Percentiles rank a stretch among this genome's conserved stretches.
Conservation (phyloP, 2,888 invertebrate species). For the Yponomeuta cagnagella region DNA sequence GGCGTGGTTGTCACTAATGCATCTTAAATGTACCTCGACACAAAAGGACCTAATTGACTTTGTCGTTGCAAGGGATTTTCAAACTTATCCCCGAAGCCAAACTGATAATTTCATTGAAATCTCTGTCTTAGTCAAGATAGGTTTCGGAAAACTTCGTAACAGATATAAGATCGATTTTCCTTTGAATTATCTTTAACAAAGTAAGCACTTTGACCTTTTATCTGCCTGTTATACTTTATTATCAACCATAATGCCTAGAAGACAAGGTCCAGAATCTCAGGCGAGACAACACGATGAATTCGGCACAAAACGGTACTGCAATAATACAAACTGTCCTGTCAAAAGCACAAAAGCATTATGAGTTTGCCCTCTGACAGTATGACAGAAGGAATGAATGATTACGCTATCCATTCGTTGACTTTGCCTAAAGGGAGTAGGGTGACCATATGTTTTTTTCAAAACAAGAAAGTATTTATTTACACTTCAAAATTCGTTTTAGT, state of each 20-base stretch:
- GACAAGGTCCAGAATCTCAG: neutral
- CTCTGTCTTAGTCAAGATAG: neutral
- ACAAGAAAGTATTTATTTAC: neutral
- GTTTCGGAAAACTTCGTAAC: neutral
- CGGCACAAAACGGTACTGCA: neutral
- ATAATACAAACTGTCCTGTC: slow-evolving; percentile 19
- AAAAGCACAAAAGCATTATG: slow-evolving; percentile 28
- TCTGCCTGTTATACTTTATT: neutral
- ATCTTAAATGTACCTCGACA: neutral
- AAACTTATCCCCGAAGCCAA: neutral
- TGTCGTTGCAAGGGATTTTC: neutral
- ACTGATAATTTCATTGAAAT: neutral
- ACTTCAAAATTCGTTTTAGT: too few species aligned
- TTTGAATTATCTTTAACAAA: neutral
- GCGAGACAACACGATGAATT: neutral
- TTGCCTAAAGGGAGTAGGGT: neutral
- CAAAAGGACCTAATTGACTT: slow-evolving; percentile 1
- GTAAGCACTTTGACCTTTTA: neutral
- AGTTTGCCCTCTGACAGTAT: slow-evolving; percentile 28
- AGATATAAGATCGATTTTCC: neutral
- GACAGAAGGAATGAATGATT: slow-evolving; percentile 29
- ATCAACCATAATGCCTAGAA: neutral
- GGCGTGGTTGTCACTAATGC: slow-evolving; percentile 11
- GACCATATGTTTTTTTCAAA: neutral
- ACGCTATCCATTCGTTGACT: slow-evolving; percentile 8